Percentiles rank a stretch among this genome's conserved stretches.
phyloP scores from a whole-genome alignment of 2,113 vertebrate genomes.

The Pterocles gutturalis region DNA sequence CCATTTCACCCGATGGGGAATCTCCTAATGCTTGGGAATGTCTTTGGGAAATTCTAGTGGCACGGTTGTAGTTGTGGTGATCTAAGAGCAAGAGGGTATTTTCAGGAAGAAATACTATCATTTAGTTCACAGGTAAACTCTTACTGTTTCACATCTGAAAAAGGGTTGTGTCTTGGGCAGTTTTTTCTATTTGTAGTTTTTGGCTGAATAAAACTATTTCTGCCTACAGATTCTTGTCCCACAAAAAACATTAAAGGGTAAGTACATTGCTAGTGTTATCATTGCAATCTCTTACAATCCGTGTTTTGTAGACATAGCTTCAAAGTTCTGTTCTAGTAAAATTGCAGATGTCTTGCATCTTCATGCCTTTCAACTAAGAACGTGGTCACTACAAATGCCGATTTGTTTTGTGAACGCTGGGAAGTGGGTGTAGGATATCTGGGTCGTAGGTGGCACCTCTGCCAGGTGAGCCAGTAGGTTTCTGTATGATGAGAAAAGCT shows the following conservation, averaged over 20 bases:
- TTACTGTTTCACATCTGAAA: background rate
- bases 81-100: background rate
- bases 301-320: accelerated
- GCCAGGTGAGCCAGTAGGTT: background rate
- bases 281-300: accelerated
- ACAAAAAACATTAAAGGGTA: background rate
- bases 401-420: accelerated
- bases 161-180: background rate
- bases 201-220: background rate
- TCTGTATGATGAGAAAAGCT: background rate
- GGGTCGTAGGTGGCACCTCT: background rate
- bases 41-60: background rate
- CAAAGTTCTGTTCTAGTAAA: background rate
- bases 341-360: accelerated
- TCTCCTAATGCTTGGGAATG: background rate
- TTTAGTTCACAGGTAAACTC: background rate
- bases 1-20: background rate
- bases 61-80: background rate
- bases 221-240: background rate
- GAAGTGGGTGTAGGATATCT: background rate
- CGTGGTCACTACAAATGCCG: accelerated
- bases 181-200: background rate
- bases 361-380: background rate
- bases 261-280: background rate
- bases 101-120: background rate